A percentile compares a stretch with the other conserved stretches of the same genome.
These are phyloP conservation scores for Oryzias melastigma DNA, from an alignment of 2,113 vertebrate genomes.

Conservation along the genomic window DNA sequence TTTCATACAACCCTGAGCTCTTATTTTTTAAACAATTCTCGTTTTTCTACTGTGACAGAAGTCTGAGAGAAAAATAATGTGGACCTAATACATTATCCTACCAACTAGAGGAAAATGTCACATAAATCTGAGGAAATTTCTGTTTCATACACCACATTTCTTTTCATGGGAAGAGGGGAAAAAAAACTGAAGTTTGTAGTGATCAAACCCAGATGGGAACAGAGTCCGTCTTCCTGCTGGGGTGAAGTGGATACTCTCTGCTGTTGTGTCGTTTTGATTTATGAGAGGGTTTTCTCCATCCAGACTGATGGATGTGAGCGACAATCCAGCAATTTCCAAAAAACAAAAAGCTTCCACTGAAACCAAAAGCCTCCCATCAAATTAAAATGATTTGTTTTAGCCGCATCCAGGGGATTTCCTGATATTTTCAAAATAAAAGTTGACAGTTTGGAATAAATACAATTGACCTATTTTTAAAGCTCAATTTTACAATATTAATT, in stretches of 20 bases:
- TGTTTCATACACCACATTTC: conserved; percentile 49
- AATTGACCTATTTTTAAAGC: no score
- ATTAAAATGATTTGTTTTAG: no score
- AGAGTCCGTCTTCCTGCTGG: conserved; percentile 39
- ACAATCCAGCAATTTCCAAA: conserved; percentile 4
- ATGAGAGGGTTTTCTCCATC: conserved; percentile 10
- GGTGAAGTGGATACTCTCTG: conserved; percentile 37
- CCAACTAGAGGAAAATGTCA: conserved; percentile 45
- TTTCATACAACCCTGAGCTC: conserved; percentile 6
- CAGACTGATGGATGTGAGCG: neutral
- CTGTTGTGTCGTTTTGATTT: conserved; percentile 39
- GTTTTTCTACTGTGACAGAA: conserved; percentile 47
- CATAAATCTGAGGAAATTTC: conserved; percentile 54
- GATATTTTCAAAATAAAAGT: no score
- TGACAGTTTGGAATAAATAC: no score
- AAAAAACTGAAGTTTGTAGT: conserved; percentile 33
- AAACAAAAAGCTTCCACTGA: no score
- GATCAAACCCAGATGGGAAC: conserved; percentile 62
- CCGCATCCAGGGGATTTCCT: no score
- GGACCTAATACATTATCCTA: conserved; percentile 50
- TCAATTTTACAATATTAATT: no score
- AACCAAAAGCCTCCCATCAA: no score
- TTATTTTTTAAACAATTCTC: conserved; percentile 45
- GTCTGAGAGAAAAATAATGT: conserved; percentile 46
- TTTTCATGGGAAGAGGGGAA: conserved; percentile 15